phyloP scores from a whole-genome alignment of 2,888 invertebrate species.

The Cartodere bifasciata region DNA sequence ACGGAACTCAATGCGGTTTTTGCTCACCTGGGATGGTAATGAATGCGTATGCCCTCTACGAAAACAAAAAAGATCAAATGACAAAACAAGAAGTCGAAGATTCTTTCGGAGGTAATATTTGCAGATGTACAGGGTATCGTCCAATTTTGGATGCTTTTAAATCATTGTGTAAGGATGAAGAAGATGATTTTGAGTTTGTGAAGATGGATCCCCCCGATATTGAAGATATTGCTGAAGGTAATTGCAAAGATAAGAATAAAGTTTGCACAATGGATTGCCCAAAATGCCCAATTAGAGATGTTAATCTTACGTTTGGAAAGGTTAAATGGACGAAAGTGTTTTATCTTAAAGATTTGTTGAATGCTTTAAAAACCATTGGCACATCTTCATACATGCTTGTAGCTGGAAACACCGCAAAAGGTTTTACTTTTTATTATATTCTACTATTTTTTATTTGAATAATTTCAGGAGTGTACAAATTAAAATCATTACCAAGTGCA shows the following conservation, averaged over 20 bases:
- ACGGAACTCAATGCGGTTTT: slow-evolving; percentile 54
- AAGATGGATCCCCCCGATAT: slow-evolving; percentile 30
- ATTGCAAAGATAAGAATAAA: neutral
- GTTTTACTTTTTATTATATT: slow-evolving; percentile 39
- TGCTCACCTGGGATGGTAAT: slow-evolving; percentile 68
- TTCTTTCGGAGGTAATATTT: slow-evolving; percentile 57
- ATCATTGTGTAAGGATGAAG: slow-evolving; percentile 41
- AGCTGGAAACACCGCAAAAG: slow-evolving; percentile 65
- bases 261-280: neutral
- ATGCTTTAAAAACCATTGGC: slow-evolving; percentile 38
- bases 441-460: too few relatives aligned
- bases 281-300: neutral
- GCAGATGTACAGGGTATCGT: slow-evolving; percentile 58
- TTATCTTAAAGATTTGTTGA: slow-evolving; percentile 42
- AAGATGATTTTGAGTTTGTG: slow-evolving; percentile 24
- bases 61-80: slow-evolving; percentile 37
- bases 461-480: slow-evolving; percentile 21
- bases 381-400: slow-evolving; percentile 45
- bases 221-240: slow-evolving; percentile 29
- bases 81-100: slow-evolving; percentile 52
- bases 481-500: slow-evolving; percentile 26
- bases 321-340: slow-evolving; percentile 46
- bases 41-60: slow-evolving; percentile 50
- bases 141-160: slow-evolving; percentile 53
- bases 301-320: slow-evolving; percentile 27